phyloP scores from a whole-genome alignment of 2,888 invertebrate genomes.

The Sinelater perroti region DNA sequence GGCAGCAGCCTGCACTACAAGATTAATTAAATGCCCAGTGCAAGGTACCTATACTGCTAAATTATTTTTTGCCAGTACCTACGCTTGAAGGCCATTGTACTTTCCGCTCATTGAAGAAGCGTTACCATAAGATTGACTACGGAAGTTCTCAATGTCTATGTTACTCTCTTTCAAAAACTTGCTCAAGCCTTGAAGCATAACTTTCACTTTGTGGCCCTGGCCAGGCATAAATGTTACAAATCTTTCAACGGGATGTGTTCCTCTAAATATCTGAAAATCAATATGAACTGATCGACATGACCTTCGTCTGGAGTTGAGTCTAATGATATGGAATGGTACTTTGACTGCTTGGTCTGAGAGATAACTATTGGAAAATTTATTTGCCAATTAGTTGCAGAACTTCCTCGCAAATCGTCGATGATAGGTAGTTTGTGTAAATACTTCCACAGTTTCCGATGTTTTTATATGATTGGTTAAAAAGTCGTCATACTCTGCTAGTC shows the following conservation, averaged over 20 bases:
- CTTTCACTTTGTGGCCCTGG: background rate
- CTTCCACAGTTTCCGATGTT: conserved; percentile 13
- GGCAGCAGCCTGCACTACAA: too few species aligned
- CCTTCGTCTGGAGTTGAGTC: background rate
- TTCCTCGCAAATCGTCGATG: conserved; percentile 2
- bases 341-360: background rate
- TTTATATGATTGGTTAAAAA: conserved; percentile 5
- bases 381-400: conserved; percentile 13
- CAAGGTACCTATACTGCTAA: too few species aligned
- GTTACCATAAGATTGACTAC: background rate
- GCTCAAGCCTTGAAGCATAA: background rate
- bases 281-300: background rate
- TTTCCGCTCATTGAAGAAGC: background rate
- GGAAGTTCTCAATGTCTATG: background rate
- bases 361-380: conserved; percentile 24
- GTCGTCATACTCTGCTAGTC: conserved; percentile 40
- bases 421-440: conserved; percentile 1
- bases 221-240: background rate
- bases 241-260: background rate
- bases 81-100: too few species aligned
- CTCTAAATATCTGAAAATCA: background rate
- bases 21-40: too few species aligned
- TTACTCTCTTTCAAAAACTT: background rate
- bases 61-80: too few species aligned
- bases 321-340: background rate